These are phyloP conservation scores for Microplitis manilae DNA, from an alignment of 2,888 invertebrate genomes.

Conservation along the genomic window DNA sequence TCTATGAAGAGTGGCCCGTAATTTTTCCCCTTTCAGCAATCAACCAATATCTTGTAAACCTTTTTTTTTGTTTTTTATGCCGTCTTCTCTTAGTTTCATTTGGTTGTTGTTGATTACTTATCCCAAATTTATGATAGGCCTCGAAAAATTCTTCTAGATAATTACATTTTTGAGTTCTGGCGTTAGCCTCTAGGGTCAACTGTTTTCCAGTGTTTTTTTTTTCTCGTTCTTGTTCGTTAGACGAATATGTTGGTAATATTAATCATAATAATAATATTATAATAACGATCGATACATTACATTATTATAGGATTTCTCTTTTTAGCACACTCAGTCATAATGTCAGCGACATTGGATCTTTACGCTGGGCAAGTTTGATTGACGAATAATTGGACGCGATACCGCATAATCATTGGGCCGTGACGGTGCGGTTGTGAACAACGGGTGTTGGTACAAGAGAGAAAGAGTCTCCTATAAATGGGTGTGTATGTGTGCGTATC, in stretches of 20 bases:
- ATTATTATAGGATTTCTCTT: constrained; percentile 39
- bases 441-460: neutral
- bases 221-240: neutral
- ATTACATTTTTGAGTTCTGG: too few species aligned
- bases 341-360: constrained; percentile 47
- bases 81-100: too few species aligned
- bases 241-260: neutral
- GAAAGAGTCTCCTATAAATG: neutral
- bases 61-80: too few species aligned
- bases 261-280: neutral
- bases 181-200: too few species aligned
- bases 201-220: neutral
- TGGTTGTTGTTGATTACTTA: too few species aligned
- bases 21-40: too few species aligned
- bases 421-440: constrained; percentile 37
- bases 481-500: neutral
- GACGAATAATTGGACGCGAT: constrained; percentile 53
- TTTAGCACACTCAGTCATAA: constrained; percentile 38
- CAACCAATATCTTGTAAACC: too few species aligned
- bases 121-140: too few species aligned
- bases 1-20: too few species aligned
- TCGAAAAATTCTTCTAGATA: too few species aligned
- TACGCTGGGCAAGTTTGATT: constrained; percentile 48
- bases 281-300: constrained; percentile 39
- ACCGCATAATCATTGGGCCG: constrained; percentile 48